These are phyloP conservation scores for Empis stercorea DNA, from an alignment of 2,888 invertebrate genomes.

Conservation along the genomic window DNA sequence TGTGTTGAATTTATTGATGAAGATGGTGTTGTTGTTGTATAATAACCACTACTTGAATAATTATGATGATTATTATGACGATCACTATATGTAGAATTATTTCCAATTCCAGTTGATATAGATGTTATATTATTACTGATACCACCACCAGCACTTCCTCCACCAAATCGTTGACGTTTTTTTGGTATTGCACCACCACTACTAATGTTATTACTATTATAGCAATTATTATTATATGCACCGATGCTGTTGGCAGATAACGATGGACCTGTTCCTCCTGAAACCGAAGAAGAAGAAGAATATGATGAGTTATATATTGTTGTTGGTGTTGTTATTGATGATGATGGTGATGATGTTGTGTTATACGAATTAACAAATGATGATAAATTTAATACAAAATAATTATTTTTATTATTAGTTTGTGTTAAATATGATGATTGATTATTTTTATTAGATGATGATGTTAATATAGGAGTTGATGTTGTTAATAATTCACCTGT, in stretches of 20 bases:
- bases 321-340: neutral
- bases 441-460: neutral
- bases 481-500: neutral
- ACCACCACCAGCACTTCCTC: slow-evolving; percentile 1
- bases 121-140: slow-evolving; percentile 6
- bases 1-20: neutral
- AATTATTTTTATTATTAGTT: neutral
- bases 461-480: neutral
- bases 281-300: neutral
- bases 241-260: neutral
- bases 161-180: slow-evolving; percentile 14
- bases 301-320: neutral
- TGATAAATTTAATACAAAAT: neutral
- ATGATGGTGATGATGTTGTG: neutral
- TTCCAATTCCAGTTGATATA: slow-evolving; percentile 15
- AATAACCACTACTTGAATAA: slow-evolving; percentile 9
- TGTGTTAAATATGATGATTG: neutral
- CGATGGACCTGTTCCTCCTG: neutral
- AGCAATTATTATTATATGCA: neutral
- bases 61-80: slow-evolving; percentile 3
- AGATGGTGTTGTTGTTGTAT: slow-evolving; percentile 10
- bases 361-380: neutral
- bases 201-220: neutral
- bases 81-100: neutral
- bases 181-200: slow-evolving; percentile 14